Evolutionary conservation across 2,113 vertebrate genomes (phyloP).

Genomic region (Cavia aperea): DNA sequence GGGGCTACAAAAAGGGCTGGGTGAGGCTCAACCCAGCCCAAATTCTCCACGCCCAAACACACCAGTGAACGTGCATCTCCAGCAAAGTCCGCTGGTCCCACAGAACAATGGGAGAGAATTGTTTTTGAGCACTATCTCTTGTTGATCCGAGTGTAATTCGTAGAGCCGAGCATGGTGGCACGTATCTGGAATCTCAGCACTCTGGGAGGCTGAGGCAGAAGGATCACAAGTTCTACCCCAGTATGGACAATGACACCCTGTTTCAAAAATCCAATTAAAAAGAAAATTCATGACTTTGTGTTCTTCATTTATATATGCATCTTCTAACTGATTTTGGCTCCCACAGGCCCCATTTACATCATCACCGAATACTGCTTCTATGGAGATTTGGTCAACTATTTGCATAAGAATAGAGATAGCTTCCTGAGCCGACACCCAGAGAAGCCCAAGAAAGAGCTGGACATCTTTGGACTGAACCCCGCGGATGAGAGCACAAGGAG

Average conservation of each 20-base stretch:
- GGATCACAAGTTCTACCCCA: neutral
- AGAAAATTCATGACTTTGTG: neutral
- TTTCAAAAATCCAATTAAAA: neutral
- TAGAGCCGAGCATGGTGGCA: neutral
- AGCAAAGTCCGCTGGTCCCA: neutral
- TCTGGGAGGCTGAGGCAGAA: neutral
- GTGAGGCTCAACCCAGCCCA: neutral
- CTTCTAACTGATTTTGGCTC: slow-evolving; percentile 49
- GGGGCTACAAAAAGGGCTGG: neutral
- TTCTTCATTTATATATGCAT: neutral
- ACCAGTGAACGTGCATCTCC: neutral
- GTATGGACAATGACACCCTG: neutral
- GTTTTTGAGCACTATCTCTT: neutral
- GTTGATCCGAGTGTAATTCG: neutral
- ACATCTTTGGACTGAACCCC: slow-evolving; percentile 96
- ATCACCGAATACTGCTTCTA: slow-evolving; percentile 99
- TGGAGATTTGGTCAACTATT: slow-evolving; percentile 96
- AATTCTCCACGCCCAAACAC: neutral
- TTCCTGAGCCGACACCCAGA: slow-evolving; percentile 89
- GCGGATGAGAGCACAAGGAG: slow-evolving; percentile 94
- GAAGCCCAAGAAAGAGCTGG: slow-evolving; percentile 93
- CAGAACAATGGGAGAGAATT: neutral
- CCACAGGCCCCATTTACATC: slow-evolving; percentile 95
- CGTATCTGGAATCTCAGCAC: neutral
- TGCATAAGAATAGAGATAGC: slow-evolving; percentile 96